Base-by-base conservation (phyloP, 2,888 invertebrate species). In the Leptarthrus brevirostris region DNA sequence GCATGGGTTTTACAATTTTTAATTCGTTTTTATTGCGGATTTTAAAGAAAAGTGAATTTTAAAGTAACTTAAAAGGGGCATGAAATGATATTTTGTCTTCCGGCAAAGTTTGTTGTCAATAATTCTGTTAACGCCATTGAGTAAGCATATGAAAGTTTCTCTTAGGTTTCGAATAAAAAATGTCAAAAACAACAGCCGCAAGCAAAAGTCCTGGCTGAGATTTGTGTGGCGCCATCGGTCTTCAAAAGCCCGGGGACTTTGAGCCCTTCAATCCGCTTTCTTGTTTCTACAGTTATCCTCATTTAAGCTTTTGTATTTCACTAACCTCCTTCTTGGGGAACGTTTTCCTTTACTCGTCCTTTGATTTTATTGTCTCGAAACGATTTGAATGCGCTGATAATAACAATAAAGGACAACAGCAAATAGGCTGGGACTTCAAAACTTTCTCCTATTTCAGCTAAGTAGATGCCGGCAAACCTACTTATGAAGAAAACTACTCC, bases 161-260 rank as follows among this genome's bases (percentile, higher is more conserved):
- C n/a, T n/a, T n/a, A n/a, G n/a, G n/a, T n/a, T n/a, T n/a, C n/a
- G n/a, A n/a, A n/a, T n/a, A 52, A 52, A 34, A 69, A 69, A 69
- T 52, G 34, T 34, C 52, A 52, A 52, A 49, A 52, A 52, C 49
- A 49, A 52, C 49, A 69, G 52, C 69, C 49, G 24, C 69, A 69
- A 72, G 56, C 44, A 47, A 71, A 58, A 56, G 56, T 56, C 56
- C 30, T 24, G 44, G 26, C 22, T 20, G 75, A 79, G 78, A 79
- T 79, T 78, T 79, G 77, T 78, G 77, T 78, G 79, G 79, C 79
- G 79, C 79, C 79, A 77, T 77, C 76, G 78, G 78, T 79, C 78
- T 79, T 54, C n/a, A n/a, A 16, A 18, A 20, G 26, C 44, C 58
- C 47, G 26, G 44, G 56, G 71, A 44, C 56, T 44, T 66, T 54